Percentiles rank a stretch among this genome's conserved stretches.
Evolutionary conservation across 2,888 invertebrate genomes (phyloP).

Genomic region (Saturnia japonica): DNA sequence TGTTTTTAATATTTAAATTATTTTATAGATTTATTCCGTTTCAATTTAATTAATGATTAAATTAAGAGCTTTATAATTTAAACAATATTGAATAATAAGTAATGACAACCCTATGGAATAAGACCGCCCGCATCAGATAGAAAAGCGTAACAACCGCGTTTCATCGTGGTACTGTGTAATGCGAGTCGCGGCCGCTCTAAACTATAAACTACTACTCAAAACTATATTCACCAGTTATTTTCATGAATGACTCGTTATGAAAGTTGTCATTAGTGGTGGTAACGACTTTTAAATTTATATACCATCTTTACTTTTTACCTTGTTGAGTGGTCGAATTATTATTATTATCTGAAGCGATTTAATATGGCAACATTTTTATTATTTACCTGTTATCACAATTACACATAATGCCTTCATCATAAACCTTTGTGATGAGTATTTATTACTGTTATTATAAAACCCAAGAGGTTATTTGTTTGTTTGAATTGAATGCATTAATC

Average conservation of each 20-base stretch:
- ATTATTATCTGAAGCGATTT: not conserved
- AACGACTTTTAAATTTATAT: conserved; percentile 8
- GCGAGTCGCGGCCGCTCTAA: conserved; percentile 19
- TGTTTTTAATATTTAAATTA: no score
- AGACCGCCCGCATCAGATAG: conserved; percentile 2
- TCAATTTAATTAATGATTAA: no score
- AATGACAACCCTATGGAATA: not conserved
- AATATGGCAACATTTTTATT: not conserved
- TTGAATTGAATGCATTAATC: no score
- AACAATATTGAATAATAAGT: not conserved
- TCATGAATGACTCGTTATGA: conserved; percentile 7
- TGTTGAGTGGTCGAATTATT: not conserved
- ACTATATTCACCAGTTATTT: conserved; percentile 18
- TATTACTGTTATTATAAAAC: no score
- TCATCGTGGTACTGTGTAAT: conserved; percentile 20
- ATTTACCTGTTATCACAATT: no score
- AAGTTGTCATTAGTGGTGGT: conserved; percentile 1
- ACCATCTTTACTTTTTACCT: not conserved
- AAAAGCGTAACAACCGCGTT: conserved; percentile 22
- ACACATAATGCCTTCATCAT: not conserved
- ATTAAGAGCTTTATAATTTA: not conserved
- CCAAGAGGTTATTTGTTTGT: no score
- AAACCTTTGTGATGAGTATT: no score
- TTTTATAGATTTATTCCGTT: no score
- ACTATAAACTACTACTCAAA: conserved; percentile 15